These are phyloP conservation scores for Ciconia boyciana DNA, from an alignment of 2,113 vertebrate species.

Conservation along the genomic window DNA sequence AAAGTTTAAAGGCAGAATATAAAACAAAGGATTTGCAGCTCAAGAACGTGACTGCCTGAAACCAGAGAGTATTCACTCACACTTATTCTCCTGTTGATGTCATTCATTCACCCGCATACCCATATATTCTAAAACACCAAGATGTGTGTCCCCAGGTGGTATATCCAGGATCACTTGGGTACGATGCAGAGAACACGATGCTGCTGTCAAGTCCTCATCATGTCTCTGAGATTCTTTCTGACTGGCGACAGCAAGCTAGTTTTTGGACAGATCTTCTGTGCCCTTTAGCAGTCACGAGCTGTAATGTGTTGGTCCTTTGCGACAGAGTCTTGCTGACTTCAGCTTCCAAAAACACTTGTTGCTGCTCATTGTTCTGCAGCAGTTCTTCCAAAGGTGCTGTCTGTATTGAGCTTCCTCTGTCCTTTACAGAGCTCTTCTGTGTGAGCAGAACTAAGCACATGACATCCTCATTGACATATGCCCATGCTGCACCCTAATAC, in stretches of 20 bases:
- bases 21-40: neutral
- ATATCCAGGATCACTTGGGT: neutral
- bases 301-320: neutral
- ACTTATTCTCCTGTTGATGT: neutral
- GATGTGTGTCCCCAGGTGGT: neutral
- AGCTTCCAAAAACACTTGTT: neutral
- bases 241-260: neutral
- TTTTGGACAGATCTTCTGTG: neutral
- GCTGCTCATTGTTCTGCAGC: neutral
- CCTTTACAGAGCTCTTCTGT: neutral
- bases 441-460: neutral
- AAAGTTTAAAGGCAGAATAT: neutral
- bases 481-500: neutral
- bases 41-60: neutral
- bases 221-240: neutral
- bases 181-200: rapidly evolving
- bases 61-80: neutral
- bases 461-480: neutral
- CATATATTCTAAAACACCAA: neutral
- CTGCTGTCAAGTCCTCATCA: neutral
- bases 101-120: neutral
- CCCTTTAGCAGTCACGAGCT: neutral
- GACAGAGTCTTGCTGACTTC: neutral
- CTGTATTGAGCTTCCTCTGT: neutral
- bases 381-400: neutral